Conservation (phyloP, 2,888 invertebrate species). For the Eugnorisma glareosa region DNA sequence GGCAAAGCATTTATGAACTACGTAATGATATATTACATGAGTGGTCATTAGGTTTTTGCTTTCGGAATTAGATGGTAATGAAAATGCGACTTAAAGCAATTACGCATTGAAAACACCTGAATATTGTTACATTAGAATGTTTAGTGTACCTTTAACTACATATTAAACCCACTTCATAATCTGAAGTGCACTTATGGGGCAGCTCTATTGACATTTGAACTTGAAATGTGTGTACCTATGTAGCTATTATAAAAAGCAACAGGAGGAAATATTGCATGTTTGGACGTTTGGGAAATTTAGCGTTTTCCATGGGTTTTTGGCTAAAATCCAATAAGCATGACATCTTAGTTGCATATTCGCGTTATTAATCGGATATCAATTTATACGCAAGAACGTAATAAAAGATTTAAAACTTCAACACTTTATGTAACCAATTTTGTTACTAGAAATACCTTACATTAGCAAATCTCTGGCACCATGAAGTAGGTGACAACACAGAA, state of each 20-base stretch:
- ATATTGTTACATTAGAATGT: not conserved
- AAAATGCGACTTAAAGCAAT: conserved; percentile 25
- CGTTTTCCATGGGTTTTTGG: not conserved
- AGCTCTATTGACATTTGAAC: not conserved
- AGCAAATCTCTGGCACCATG: not conserved
- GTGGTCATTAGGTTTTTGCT: conserved; percentile 42
- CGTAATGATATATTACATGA: conserved; percentile 46
- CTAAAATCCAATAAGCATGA: not conserved
- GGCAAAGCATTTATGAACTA: conserved; percentile 30
- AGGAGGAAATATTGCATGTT: not conserved
- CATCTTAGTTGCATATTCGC: too few species aligned
- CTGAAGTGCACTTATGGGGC: not conserved
- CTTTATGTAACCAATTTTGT: not conserved
- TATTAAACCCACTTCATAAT: not conserved
- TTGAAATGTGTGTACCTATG: not conserved
- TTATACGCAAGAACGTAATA: not conserved
- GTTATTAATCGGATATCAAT: not conserved
- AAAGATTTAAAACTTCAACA: not conserved
- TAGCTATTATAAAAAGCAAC: not conserved
- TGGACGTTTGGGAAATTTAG: not conserved
- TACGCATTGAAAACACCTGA: conserved; percentile 10
- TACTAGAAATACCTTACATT: not conserved
- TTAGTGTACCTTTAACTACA: not conserved
- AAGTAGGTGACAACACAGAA: conserved; percentile 17
- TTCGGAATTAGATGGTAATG: conserved; percentile 28